phyloP scores from a whole-genome alignment of 2,113 vertebrate genomes.

The Tor tambroides region DNA sequence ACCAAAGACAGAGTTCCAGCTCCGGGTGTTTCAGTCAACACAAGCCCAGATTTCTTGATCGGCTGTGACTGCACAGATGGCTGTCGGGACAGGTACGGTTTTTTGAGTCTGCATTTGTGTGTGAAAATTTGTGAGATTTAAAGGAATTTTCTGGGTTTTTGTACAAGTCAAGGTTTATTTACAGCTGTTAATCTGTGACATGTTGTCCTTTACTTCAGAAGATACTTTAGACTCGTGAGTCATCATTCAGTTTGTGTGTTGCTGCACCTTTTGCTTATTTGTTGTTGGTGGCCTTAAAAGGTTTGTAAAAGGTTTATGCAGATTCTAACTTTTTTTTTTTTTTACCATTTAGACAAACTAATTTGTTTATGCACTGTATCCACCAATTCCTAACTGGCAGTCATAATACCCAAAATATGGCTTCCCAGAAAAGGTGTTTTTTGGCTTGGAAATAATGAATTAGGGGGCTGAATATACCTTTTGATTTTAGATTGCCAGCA shows the following conservation, averaged over 20 bases:
- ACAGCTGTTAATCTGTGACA: background rate
- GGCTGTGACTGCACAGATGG: conserved; percentile 87
- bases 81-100: conserved; percentile 83
- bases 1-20: conserved; percentile 81
- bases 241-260: too few species aligned
- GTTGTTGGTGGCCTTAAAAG: too few species aligned
- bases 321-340: too few species aligned
- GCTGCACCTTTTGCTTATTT: too few species aligned
- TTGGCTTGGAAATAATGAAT: background rate
- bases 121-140: background rate
- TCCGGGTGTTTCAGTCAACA: conserved; percentile 84
- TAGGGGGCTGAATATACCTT: background rate
- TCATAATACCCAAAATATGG: background rate
- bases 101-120: background rate
- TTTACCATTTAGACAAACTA: too few species aligned
- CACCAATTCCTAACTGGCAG: background rate
- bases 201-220: background rate
- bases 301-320: too few species aligned
- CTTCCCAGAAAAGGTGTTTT: background rate
- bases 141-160: too few species aligned
- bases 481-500: too few species aligned
- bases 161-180: background rate
- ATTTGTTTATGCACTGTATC: too few species aligned
- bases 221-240: background rate
- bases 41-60: conserved; percentile 81